phyloP scores from a whole-genome alignment of 2,113 vertebrate species.

The Cavia porcellus region DNA sequence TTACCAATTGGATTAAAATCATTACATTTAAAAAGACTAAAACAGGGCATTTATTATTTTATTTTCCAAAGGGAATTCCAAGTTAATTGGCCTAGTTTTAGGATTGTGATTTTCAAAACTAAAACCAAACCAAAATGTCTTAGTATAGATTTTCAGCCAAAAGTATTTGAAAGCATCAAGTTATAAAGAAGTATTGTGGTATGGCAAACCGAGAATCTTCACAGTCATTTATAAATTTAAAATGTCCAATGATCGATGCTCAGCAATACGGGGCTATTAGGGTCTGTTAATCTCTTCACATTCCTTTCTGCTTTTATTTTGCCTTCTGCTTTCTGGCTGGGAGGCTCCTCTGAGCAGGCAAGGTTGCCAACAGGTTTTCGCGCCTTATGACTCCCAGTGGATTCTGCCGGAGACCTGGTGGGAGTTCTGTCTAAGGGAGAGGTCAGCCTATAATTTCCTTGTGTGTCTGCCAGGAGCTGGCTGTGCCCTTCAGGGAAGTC shows the following conservation, averaged over 20 bases:
- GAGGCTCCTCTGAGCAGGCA: not conserved
- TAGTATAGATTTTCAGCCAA: not conserved
- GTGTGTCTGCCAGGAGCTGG: not conserved
- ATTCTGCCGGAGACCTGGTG: not conserved
- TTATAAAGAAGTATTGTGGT: not conserved
- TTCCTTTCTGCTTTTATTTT: not conserved
- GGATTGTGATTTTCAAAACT: not conserved
- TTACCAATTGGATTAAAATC: slow-evolving; percentile 70
- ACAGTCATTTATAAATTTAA: not conserved
- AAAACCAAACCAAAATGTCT: not conserved
- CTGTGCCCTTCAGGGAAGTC: not conserved
- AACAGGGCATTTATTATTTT: not conserved
- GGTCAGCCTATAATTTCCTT: not conserved
- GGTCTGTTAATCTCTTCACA: not conserved
- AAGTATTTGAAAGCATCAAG: slow-evolving; percentile 21
- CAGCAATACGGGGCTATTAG: not conserved
- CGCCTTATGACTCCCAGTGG: not conserved
- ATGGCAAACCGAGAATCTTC: not conserved
- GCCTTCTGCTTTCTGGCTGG: not conserved
- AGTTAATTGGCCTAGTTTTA: slow-evolving; percentile 26
- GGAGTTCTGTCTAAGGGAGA: not conserved
- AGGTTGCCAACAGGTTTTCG: not conserved
- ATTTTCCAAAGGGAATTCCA: slow-evolving; percentile 38
- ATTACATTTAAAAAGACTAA: not conserved
- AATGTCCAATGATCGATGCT: not conserved